Evolutionary conservation across 1,140 invertebrate genomes (phyloP).

Genomic region (Apis dorsata): DNA sequence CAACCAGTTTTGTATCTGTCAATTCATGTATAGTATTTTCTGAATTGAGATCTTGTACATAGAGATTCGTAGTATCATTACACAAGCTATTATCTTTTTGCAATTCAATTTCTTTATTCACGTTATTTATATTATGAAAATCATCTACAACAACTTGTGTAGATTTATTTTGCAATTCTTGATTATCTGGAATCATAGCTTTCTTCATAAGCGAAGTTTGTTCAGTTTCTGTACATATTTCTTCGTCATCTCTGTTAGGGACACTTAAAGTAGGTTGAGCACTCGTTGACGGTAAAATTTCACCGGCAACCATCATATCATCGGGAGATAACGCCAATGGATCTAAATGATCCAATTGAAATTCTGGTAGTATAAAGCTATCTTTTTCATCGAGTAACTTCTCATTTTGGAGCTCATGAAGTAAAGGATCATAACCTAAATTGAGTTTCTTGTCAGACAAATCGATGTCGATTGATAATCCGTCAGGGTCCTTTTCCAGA

Average conservation of each 20-base stretch:
- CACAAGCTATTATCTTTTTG: background rate
- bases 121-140: slow-evolving; percentile 2
- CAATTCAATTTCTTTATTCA: background rate
- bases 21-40: background rate
- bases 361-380: slow-evolving; percentile 73
- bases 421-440: slow-evolving; percentile 71
- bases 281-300: slow-evolving; percentile 70
- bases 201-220: slow-evolving; percentile 20
- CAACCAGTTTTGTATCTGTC: background rate
- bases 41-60: slow-evolving; percentile 18
- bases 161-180: slow-evolving; percentile 38
- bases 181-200: background rate
- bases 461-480: slow-evolving; percentile 69
- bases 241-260: slow-evolving; percentile 34
- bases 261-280: slow-evolving; percentile 44
- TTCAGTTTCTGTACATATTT: slow-evolving; percentile 19
- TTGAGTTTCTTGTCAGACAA: slow-evolving; percentile 70
- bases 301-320: slow-evolving; percentile 73
- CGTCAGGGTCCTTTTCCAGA: slow-evolving; percentile 67
- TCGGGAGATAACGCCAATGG: slow-evolving; percentile 68
- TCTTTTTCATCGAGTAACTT: slow-evolving; percentile 73
- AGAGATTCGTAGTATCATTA: slow-evolving; percentile 9
- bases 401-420: slow-evolving; percentile 71
- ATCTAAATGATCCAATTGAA: slow-evolving; percentile 75
- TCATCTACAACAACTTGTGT: slow-evolving; percentile 16